phyloP scores from a whole-genome alignment of 2,888 invertebrate genomes.

The Carpatolechia fugitivella region DNA sequence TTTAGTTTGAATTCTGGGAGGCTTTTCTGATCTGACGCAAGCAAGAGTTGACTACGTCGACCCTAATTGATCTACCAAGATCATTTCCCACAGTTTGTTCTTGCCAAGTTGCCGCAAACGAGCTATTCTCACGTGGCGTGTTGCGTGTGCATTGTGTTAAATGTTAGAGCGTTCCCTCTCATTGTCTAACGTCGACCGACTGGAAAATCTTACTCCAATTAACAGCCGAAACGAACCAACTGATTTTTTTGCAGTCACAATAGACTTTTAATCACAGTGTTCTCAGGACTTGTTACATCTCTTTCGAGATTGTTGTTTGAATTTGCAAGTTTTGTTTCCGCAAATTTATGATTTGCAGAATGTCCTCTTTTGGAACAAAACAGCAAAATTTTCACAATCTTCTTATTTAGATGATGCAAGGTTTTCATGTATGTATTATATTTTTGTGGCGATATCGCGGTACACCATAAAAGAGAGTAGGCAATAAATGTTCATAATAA shows the following conservation, averaged over 20 bases:
- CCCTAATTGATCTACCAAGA: constrained; percentile 3
- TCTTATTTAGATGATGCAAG: too few species aligned
- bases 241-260: constrained; percentile 36
- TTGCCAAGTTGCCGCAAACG: constrained; percentile 7
- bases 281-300: constrained; percentile 19
- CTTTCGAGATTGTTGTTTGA: constrained; percentile 2
- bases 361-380: too few species aligned
- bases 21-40: neutral
- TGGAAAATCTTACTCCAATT: constrained; percentile 64
- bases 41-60: neutral
- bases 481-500: constrained; percentile 6
- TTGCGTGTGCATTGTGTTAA: constrained; percentile 39
- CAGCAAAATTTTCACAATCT: too few species aligned
- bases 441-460: too few species aligned
- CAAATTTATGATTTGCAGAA: too few species aligned
- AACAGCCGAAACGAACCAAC: constrained; percentile 44
- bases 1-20: neutral
- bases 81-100: constrained; percentile 9
- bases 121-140: constrained; percentile 37
- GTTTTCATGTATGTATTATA: too few species aligned
- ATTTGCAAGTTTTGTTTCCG: neutral
- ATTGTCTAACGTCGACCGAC: constrained; percentile 49
- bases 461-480: neutral
- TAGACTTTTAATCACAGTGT: constrained; percentile 29
- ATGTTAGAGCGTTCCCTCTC: constrained; percentile 60